Evolutionary conservation across 2,797 vertebrate species (phyloP), one percentile per base, ranked within the genome.

Genomic region (Emys orbicularis): DNA sequence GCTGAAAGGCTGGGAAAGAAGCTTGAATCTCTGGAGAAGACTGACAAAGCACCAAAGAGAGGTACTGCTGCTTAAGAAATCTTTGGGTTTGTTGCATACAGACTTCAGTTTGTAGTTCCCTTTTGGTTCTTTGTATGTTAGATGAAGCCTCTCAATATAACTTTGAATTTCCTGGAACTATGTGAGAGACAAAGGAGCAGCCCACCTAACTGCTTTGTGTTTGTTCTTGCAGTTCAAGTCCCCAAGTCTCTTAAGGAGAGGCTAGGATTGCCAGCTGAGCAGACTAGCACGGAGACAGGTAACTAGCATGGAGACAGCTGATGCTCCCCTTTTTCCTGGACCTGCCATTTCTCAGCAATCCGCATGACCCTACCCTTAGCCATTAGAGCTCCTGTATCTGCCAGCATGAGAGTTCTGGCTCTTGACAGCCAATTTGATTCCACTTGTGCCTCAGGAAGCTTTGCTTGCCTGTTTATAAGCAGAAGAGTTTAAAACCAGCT

Each of bases 1-100:
- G 98, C 98, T 6, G 98, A 99, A 49, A 99, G 99, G 95, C 98
- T 99, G 54, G 99, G 99, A 8, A 98, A 97, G 96, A 98, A 98
- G 90, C 84, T 98, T 23, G 98, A 98, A n/a, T 54, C 93, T 19
- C 81, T 98, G 77, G 98, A 97, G 56, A 97, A 95, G 1, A 1
- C 93, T 11, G 97, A 97, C 5, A 93, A 92, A 84, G 50, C 96
- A 8, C 94, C 97, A 10, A 98, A 98, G 82, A 99, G 98, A 99
- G 98, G 99, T 99, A 95, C 93, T 31, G 80, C 44, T 84, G 1
- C 86, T 93, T 41, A 16, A 13, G 8, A 18, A 1, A 0, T 8
- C 21, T 1, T 50, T 31, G 81, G 13, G 47, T 9, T 79, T 50
- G 57, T 9, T 84, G 2, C 25, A 13, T 25, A n/a, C 3, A 2